Conservation (phyloP, 2,113 vertebrate genomes). For the Tetrax tetrax region DNA sequence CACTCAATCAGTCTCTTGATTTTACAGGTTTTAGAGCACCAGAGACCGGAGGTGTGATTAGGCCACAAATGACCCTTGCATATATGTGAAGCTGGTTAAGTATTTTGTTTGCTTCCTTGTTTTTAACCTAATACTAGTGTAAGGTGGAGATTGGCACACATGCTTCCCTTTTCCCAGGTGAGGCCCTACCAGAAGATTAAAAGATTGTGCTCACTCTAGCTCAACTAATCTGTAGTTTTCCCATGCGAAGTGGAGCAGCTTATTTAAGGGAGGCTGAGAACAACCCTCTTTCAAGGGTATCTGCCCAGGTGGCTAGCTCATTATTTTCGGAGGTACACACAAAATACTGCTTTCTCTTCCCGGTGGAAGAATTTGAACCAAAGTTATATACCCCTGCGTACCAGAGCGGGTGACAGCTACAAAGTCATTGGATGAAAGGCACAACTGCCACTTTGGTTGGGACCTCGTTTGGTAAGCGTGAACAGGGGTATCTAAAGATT, state of each 20-base stretch:
- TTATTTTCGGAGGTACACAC: background rate
- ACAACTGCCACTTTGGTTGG: background rate
- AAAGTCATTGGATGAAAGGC: background rate
- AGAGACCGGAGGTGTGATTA: background rate
- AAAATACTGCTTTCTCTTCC: background rate
- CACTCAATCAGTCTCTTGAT: background rate
- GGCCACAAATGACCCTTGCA: background rate
- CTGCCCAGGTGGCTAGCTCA: background rate
- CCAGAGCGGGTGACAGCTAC: background rate
- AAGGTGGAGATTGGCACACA: background rate
- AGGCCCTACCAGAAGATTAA: background rate
- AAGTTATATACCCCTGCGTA: background rate
- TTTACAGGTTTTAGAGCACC: background rate
- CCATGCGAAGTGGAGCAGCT: background rate
- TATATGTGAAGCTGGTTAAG: accelerated
- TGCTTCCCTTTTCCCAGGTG: background rate
- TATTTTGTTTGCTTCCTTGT: background rate
- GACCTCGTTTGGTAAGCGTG: background rate
- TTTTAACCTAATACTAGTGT: background rate
- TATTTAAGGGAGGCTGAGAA: background rate
- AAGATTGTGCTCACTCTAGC: background rate
- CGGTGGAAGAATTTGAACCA: background rate
- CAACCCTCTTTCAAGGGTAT: background rate
- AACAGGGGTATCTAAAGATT: background rate
- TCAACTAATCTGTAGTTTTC: background rate